Evolutionary conservation across 2,113 vertebrate genomes (phyloP).

Genomic region (Oreocharis arfaki): DNA sequence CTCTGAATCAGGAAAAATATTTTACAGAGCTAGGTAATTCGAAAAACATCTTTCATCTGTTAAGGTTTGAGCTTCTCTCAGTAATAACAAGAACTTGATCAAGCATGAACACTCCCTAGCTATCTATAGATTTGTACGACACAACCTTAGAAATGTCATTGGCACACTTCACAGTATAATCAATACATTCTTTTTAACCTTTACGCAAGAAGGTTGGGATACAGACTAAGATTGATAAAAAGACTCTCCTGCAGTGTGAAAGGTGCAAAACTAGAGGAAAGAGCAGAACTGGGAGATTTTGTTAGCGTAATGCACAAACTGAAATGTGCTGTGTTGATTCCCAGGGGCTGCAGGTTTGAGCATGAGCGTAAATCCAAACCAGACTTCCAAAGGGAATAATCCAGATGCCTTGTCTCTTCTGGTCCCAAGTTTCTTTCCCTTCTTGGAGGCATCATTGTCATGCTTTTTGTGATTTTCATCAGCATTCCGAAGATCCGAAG

Average conservation of each 20-base stretch:
- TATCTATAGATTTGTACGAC: slow-evolving; percentile 70
- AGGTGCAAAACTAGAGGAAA: slow-evolving; percentile 10
- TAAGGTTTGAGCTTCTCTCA: slow-evolving; percentile 53
- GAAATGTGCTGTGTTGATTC: background rate
- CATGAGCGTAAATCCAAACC: accelerated
- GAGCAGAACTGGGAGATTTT: background rate
- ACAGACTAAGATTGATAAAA: slow-evolving; percentile 64
- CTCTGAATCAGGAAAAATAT: slow-evolving; percentile 51
- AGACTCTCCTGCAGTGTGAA: slow-evolving; percentile 30
- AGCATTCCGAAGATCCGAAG: background rate
- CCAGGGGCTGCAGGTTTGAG: background rate
- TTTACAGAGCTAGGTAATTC: slow-evolving; percentile 36
- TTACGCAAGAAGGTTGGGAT: slow-evolving; percentile 55
- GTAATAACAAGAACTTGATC: slow-evolving; percentile 67
- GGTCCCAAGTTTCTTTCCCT: background rate
- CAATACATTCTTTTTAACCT: slow-evolving; percentile 71
- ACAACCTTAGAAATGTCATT: slow-evolving; percentile 70
- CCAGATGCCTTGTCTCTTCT: background rate
- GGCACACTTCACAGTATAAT: slow-evolving; percentile 66
- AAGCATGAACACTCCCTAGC: slow-evolving; percentile 63
- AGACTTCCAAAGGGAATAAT: background rate
- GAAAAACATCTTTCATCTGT: slow-evolving; percentile 49
- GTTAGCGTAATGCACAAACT: background rate
- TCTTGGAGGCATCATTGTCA: background rate
- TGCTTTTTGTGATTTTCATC: background rate